Evolutionary conservation across 2,888 invertebrate genomes (phyloP).

Genomic region (Lithophane socia): DNA sequence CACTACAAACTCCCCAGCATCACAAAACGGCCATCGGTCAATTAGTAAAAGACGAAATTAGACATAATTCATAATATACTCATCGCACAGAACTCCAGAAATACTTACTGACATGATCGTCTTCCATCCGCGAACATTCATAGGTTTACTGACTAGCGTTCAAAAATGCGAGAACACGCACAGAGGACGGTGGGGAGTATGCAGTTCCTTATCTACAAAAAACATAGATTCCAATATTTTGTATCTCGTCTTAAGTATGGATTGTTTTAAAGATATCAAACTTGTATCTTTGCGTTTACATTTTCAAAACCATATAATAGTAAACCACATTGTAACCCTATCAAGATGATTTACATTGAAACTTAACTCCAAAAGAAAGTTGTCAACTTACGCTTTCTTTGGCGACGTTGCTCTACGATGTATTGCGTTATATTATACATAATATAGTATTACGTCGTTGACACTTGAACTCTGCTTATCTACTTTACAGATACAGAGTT

Average conservation of each 20-base stretch:
- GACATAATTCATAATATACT: background rate
- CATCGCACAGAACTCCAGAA: background rate
- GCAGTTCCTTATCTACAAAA: background rate
- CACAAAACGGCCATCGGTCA: background rate
- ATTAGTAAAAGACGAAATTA: background rate
- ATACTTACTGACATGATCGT: background rate
- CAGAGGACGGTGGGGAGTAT: background rate
- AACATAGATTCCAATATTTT: background rate
- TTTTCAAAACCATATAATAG: background rate
- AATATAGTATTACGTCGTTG: conserved; percentile 43
- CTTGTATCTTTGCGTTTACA: background rate
- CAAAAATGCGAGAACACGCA: background rate
- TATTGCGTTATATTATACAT: conserved; percentile 50
- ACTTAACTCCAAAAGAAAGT: conserved; percentile 44
- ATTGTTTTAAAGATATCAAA: background rate
- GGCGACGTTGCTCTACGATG: background rate
- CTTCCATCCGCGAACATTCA: background rate
- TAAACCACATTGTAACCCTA: conserved; percentile 32
- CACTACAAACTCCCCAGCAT: background rate
- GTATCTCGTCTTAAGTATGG: background rate
- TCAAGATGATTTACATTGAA: conserved; percentile 40
- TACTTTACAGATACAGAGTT: conserved; percentile 37
- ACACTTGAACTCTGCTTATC: conserved; percentile 55
- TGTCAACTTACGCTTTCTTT: conserved; percentile 51
- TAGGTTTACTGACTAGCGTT: background rate